phyloP scores from a whole-genome alignment of 2,113 vertebrate species.

The Glaucidium brasilianum region DNA sequence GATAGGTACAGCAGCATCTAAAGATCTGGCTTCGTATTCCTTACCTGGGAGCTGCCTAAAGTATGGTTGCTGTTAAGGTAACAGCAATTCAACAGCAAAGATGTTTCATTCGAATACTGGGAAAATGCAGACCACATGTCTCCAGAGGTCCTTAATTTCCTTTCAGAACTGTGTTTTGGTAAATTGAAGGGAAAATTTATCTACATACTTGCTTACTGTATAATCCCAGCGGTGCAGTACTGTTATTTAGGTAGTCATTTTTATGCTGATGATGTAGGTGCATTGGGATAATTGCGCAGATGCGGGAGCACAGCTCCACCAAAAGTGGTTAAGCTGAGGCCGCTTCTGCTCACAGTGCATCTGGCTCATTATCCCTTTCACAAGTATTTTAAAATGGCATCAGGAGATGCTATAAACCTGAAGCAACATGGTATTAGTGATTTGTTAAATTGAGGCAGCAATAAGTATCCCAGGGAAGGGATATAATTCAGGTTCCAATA shows the following conservation, averaged over 20 bases:
- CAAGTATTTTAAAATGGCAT: not conserved
- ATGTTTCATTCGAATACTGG: not conserved
- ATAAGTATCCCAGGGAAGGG: not conserved
- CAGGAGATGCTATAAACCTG: not conserved
- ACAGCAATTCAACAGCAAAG: not conserved
- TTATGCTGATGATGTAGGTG: not conserved
- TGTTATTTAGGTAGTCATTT: not conserved
- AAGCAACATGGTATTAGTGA: not conserved
- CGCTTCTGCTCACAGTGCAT: not conserved
- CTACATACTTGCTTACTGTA: not conserved
- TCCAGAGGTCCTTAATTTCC: not conserved
- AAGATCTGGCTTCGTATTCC: not conserved
- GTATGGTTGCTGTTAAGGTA: not conserved
- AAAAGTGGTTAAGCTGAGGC: not conserved
- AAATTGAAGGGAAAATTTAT: not conserved
- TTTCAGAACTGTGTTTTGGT: conserved; percentile 7
- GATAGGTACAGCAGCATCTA: not conserved
- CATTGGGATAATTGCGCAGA: not conserved
- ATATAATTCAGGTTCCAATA: not conserved
- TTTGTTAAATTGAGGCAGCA: not conserved
- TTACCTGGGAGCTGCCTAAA: not conserved
- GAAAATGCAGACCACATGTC: not conserved
- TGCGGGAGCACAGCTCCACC: not conserved
- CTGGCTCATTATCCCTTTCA: not conserved
- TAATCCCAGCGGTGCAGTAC: not conserved